Evolutionary conservation across 2,888 invertebrate species (phyloP).

Genomic region (Sarcophaga carnaria): DNA sequence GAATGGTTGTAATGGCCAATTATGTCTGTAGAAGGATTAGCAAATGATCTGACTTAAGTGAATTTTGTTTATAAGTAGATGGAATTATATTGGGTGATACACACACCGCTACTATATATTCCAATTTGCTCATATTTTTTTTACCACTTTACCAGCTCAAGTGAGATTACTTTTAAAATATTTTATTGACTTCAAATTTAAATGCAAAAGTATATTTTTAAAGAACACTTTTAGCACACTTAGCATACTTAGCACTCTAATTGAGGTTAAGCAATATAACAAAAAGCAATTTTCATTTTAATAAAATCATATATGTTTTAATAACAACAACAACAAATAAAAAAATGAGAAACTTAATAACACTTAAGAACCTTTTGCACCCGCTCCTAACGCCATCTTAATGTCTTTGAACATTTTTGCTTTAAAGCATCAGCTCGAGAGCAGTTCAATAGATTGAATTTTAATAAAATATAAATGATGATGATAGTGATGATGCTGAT

Average conservation of each 20-base stretch:
- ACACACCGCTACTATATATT: no score
- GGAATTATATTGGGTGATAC: no score
- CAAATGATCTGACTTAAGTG: no score
- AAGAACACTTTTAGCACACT: conserved; percentile 34
- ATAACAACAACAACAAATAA: no score
- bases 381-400: background rate
- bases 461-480: conserved; percentile 63
- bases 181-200: no score
- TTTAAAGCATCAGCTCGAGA: conserved; percentile 19
- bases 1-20: no score
- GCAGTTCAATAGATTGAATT: conserved; percentile 60
- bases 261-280: conserved; percentile 67
- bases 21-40: no score
- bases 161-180: no score
- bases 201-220: background rate
- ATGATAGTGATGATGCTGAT: conserved; percentile 33
- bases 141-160: no score
- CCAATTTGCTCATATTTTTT: no score
- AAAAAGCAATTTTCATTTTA: conserved; percentile 61
- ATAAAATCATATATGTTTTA: conserved; percentile 57
- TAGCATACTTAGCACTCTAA: conserved; percentile 21
- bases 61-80: no score
- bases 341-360: conserved; percentile 47
- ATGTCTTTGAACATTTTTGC: conserved; percentile 13
- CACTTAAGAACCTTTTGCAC: conserved; percentile 46